Evolutionary conservation across 2,113 vertebrate species (phyloP).

Genomic region (Ictidomys tridecemlineatus): DNA sequence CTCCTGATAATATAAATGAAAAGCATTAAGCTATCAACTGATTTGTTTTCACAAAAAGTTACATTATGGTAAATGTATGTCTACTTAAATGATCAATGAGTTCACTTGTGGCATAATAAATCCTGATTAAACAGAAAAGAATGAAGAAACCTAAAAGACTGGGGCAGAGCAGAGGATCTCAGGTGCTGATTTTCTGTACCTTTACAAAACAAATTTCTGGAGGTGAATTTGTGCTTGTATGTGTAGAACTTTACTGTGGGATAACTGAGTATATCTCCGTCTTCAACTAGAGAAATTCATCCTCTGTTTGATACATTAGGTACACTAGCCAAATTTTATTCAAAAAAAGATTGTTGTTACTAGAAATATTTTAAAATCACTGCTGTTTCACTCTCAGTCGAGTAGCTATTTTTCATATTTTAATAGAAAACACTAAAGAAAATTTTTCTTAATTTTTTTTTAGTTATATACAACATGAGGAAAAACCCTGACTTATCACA

Average conservation of each 20-base stretch:
- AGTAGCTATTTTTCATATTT: background rate
- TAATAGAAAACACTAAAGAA: background rate
- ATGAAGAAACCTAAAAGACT: background rate
- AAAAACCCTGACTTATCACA: too few relatives aligned
- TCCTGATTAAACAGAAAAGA: background rate
- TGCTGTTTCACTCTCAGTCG: background rate
- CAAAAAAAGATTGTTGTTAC: background rate
- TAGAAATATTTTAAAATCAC: background rate
- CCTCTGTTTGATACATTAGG: background rate
- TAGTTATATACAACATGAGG: too few relatives aligned
- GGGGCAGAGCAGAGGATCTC: background rate
- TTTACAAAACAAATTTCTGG: background rate
- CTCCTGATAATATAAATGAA: background rate
- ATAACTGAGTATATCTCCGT: background rate
- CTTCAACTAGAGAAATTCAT: background rate
- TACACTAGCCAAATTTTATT: background rate
- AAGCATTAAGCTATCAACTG: conserved; percentile 6
- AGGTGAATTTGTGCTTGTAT: background rate
- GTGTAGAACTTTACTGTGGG: background rate
- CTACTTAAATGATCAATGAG: background rate
- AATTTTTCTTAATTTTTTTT: too few relatives aligned
- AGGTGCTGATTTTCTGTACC: background rate
- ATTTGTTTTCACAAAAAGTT: background rate
- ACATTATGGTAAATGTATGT: background rate
- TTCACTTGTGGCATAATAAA: background rate